phyloP scores from a whole-genome alignment of 1,140 invertebrate genomes.

The Rhagoletis zephyria region DNA sequence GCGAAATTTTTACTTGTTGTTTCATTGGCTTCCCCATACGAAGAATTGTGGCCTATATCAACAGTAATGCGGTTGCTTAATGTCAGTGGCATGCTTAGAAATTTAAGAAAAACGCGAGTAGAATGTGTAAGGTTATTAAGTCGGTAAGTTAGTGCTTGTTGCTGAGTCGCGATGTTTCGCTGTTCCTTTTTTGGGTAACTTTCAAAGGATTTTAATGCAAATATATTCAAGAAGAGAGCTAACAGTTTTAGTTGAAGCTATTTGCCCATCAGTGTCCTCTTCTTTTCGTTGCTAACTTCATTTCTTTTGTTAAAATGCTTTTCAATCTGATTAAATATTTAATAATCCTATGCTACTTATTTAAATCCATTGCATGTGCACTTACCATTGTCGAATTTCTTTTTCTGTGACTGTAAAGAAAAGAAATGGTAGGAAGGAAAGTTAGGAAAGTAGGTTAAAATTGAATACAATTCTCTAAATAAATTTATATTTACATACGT shows the following conservation, averaged over 20 bases:
- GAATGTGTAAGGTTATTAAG: too few species aligned
- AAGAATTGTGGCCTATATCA: neutral
- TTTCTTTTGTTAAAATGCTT: neutral
- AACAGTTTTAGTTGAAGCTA: too few species aligned
- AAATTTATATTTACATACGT: too few species aligned
- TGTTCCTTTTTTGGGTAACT: too few species aligned
- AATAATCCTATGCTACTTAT: neutral
- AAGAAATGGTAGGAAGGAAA: slow-evolving; percentile 16
- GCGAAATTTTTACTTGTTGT: neutral
- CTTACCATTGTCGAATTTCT: slow-evolving; percentile 89
- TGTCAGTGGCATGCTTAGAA: neutral
- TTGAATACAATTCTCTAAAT: too few species aligned
- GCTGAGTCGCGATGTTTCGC: neutral
- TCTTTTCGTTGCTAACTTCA: too few species aligned
- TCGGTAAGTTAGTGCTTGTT: neutral
- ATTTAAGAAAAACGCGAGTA: too few species aligned
- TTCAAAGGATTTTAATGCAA: too few species aligned
- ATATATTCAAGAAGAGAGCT: too few species aligned
- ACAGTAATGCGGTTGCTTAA: neutral
- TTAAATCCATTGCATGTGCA: slow-evolving; percentile 59
- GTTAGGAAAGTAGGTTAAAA: too few species aligned
- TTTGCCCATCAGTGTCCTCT: too few species aligned
- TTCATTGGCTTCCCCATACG: neutral
- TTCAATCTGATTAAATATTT: neutral
- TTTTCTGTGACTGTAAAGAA: slow-evolving; percentile 85